A percentile compares a stretch with the other conserved stretches of the same genome.
Evolutionary conservation across 2,113 vertebrate species (phyloP).

Genomic region (Scophthalmus maximus): DNA sequence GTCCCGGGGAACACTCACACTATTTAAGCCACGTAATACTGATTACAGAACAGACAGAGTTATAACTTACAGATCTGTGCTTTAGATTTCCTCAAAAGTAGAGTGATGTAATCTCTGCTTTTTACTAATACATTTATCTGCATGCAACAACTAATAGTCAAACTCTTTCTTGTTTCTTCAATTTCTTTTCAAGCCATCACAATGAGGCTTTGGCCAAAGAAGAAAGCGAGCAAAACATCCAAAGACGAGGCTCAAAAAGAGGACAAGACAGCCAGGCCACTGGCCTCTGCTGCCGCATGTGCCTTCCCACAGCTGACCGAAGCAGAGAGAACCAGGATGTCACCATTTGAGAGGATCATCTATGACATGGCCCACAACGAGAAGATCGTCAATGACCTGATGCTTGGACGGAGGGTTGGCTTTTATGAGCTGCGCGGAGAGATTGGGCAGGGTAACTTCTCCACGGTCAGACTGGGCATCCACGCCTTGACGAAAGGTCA

Average conservation of each 20-base stretch:
- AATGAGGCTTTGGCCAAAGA: constrained; percentile 62
- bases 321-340: constrained; percentile 67
- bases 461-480: constrained; percentile 81
- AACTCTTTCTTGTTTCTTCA: neutral
- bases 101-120: neutral
- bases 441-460: constrained; percentile 84
- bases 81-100: no score
- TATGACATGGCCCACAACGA: constrained; percentile 82
- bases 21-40: neutral
- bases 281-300: neutral
- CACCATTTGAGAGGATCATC: constrained; percentile 77
- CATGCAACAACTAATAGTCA: neutral
- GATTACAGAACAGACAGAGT: neutral
- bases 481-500: constrained; percentile 84
- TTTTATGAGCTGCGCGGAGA: constrained; percentile 85
- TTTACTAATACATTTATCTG: neutral
- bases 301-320: constrained; percentile 55
- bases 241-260: constrained; percentile 41
- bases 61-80: no score
- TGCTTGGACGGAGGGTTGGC: constrained; percentile 78
- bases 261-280: constrained; percentile 24
- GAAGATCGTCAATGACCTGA: constrained; percentile 70
- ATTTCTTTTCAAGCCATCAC: constrained; percentile 59
- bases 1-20: neutral
- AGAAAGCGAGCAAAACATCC: constrained; percentile 55